Evolutionary conservation across 1,140 invertebrate species (phyloP).

Genomic region (Scylla paramamosain): DNA sequence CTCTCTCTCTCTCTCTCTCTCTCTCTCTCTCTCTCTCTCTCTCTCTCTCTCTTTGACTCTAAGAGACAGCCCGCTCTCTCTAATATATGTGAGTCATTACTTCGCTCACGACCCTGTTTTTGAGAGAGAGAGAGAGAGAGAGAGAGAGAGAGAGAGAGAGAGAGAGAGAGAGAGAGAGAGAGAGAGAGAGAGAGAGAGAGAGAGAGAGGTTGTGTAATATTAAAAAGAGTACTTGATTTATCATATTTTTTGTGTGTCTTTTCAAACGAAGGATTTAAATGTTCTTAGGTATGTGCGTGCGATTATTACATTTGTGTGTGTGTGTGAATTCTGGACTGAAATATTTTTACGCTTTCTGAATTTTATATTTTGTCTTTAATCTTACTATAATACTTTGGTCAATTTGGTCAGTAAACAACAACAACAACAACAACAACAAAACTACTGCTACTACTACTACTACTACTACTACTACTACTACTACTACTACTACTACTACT

Average conservation of each 20-base stretch:
- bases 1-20: constrained; percentile 20
- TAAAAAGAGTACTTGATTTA: too few species aligned
- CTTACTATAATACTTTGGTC: too few species aligned
- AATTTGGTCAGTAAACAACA: background rate
- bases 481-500: constrained; percentile 5
- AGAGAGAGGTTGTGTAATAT: too few species aligned
- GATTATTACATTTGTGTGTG: background rate
- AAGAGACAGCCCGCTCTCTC: background rate
- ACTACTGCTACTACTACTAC: background rate
- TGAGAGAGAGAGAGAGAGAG: background rate
- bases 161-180: too few species aligned
- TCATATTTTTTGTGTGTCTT: too few species aligned
- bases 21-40: constrained; percentile 18
- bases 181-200: too few species aligned
- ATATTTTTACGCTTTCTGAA: background rate
- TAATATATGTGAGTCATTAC: constrained; percentile 26
- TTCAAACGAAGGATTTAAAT: too few species aligned
- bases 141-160: too few species aligned
- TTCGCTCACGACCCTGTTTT: background rate
- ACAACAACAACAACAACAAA: background rate
- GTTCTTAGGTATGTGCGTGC: too few species aligned
- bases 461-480: constrained; percentile 2
- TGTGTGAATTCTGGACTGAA: too few species aligned
- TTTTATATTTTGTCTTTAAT: too few species aligned
- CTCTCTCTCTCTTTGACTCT: background rate